Evolutionary conservation across 2,888 invertebrate species (phyloP).

Genomic region (Drosophila tanythrix): DNA sequence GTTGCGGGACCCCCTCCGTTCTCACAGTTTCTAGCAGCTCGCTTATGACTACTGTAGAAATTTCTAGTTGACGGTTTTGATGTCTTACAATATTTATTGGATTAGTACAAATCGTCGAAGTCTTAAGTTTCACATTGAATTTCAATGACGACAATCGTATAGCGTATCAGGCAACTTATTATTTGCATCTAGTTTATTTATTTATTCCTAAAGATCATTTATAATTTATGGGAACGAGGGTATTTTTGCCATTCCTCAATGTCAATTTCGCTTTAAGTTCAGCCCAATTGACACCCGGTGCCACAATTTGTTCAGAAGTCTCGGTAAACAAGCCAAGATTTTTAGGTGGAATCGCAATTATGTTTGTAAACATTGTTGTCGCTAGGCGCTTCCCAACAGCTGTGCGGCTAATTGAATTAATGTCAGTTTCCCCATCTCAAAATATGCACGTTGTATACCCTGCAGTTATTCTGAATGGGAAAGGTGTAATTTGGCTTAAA

Average conservation of each 20-base stretch:
- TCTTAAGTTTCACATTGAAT: neutral
- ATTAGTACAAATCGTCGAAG: neutral
- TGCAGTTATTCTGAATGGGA: neutral
- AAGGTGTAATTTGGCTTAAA: neutral
- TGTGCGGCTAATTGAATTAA: constrained; percentile 32
- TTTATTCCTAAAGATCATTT: neutral
- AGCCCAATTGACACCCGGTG: constrained; percentile 58
- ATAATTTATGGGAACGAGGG: neutral
- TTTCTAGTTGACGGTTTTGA: neutral
- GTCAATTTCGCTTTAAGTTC: constrained; percentile 43
- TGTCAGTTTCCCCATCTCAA: constrained; percentile 13
- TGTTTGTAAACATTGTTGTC: constrained; percentile 3
- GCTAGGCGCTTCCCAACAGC: constrained; percentile 15
- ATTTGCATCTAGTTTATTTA: neutral
- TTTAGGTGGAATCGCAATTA: constrained; percentile 4
- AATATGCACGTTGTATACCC: neutral
- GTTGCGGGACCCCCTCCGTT: neutral
- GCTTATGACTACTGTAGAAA: neutral
- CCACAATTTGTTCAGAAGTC: constrained; percentile 50
- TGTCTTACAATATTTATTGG: neutral
- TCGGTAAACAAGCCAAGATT: constrained; percentile 5
- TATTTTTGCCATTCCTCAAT: neutral
- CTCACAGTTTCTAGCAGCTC: neutral
- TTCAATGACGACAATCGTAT: neutral
- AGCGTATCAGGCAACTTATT: neutral